Evolutionary conservation across 2,888 invertebrate species (phyloP).

Genomic region (Ephialtes manifestator): DNA sequence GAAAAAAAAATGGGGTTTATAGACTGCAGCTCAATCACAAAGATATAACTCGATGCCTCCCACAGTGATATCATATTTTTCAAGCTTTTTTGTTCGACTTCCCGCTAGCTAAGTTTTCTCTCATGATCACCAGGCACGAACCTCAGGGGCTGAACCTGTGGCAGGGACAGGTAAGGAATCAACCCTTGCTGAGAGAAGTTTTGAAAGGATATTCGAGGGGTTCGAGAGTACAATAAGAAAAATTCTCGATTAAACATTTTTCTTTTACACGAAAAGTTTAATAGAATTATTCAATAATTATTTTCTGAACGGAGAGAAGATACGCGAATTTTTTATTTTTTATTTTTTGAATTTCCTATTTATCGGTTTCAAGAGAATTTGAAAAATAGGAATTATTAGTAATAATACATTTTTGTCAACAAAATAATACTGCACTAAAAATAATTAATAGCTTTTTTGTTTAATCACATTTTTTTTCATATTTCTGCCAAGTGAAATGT

Average conservation of each 20-base stretch:
- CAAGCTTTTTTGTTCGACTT: conserved; percentile 30
- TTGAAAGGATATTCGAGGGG: conserved; percentile 2
- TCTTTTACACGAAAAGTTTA: too few relatives aligned
- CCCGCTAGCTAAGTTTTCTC: not conserved
- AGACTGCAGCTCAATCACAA: conserved; percentile 19
- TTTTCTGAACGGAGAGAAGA: too few relatives aligned
- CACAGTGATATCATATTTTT: conserved; percentile 27
- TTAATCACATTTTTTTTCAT: too few relatives aligned
- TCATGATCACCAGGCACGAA: conserved; percentile 15
- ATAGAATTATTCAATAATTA: too few relatives aligned
- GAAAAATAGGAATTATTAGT: too few relatives aligned
- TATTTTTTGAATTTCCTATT: too few relatives aligned
- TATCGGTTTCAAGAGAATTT: too few relatives aligned
- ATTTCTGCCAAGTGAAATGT: too few relatives aligned
- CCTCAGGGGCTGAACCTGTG: not conserved
- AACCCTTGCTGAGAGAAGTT: not conserved
- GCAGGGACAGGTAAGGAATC: conserved; percentile 25
- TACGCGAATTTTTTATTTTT: too few relatives aligned
- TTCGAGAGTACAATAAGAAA: conserved; percentile 4
- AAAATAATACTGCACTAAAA: too few relatives aligned
- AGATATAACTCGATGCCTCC: conserved; percentile 13
- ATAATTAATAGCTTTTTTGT: too few relatives aligned
- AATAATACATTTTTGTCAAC: too few relatives aligned
- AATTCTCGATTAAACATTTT: not conserved
- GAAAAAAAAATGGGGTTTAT: conserved; percentile 1